Percentiles rank a stretch among this genome's conserved stretches.
phyloP scores from a whole-genome alignment of 2,797 vertebrate genomes.

The Xenopus petersii region DNA sequence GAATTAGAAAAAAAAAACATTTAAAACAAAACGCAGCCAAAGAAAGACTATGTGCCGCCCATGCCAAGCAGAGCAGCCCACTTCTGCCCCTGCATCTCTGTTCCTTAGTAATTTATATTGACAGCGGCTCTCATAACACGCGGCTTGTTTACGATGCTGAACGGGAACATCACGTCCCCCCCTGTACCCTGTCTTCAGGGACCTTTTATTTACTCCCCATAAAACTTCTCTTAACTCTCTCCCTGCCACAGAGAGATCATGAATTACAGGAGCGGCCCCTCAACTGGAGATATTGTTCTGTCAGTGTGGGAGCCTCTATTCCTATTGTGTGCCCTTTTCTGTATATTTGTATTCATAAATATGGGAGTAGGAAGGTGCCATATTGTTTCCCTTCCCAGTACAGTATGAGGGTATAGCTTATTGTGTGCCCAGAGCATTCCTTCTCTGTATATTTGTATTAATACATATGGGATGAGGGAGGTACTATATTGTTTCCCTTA shows the following conservation, averaged over 20 bases:
- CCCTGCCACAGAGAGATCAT: neutral
- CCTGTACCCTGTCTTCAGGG: conserved; percentile 26
- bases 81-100: conserved; percentile 53
- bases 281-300: no score
- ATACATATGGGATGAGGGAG: no score
- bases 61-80: conserved; percentile 56
- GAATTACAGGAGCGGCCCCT: no score
- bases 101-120: conserved; percentile 54
- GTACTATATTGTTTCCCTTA: no score
- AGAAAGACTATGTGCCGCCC: conserved; percentile 22
- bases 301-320: no score
- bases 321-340: no score
- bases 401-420: no score
- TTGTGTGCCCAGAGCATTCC: no score
- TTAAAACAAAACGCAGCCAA: conserved; percentile 33
- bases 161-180: conserved; percentile 63
- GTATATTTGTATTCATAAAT: no score
- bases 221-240: neutral
- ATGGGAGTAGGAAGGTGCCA: no score
- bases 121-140: conserved; percentile 64
- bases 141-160: conserved; percentile 59
- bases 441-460: no score
- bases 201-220: neutral
- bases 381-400: no score
- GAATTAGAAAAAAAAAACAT: conserved; percentile 44